Conservation (phyloP, 2,797 vertebrate species). For the Aeoliscus strigatus region DNA sequence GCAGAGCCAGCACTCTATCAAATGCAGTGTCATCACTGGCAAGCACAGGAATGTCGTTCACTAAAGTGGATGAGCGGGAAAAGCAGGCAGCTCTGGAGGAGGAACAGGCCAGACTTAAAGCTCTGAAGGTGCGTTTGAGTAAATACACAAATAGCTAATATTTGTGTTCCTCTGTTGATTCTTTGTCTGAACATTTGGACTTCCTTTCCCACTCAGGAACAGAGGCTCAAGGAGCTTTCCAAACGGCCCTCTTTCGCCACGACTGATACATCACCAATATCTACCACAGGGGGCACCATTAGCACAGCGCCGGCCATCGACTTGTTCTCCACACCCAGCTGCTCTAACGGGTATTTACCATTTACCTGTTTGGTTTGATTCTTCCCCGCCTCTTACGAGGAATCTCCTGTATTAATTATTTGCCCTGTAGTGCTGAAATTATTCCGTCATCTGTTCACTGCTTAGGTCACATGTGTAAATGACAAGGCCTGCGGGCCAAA, state of each 20-base stretch:
- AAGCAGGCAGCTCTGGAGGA: slow-evolving; percentile 98
- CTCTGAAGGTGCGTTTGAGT: slow-evolving; percentile 84
- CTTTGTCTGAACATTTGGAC: slow-evolving; percentile 12
- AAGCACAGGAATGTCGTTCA: slow-evolving; percentile 96
- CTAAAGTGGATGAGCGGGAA: slow-evolving; percentile 98
- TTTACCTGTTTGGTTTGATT: not conserved
- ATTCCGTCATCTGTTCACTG: not conserved
- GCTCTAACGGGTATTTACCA: slow-evolving; percentile 87
- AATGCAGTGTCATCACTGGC: slow-evolving; percentile 96
- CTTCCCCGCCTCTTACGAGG: no score
- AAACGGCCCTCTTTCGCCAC: slow-evolving; percentile 95
- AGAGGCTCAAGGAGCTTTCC: slow-evolving; percentile 95
- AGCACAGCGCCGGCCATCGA: slow-evolving; percentile 93
- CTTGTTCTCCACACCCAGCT: slow-evolving; percentile 96
- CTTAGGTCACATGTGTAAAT: no score
- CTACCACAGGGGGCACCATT: slow-evolving; percentile 87
- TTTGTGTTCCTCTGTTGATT: not conserved
- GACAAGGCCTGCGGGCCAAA: no score
- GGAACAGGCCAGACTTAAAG: slow-evolving; percentile 95
- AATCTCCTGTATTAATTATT: not conserved
- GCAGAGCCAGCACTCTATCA: slow-evolving; percentile 95
- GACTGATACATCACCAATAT: slow-evolving; percentile 93
- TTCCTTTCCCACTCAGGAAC: slow-evolving; percentile 76
- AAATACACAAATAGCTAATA: not conserved
- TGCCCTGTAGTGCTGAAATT: not conserved